Evolutionary conservation across 2,888 invertebrate genomes (phyloP).

Genomic region (Tinea pellionella): DNA sequence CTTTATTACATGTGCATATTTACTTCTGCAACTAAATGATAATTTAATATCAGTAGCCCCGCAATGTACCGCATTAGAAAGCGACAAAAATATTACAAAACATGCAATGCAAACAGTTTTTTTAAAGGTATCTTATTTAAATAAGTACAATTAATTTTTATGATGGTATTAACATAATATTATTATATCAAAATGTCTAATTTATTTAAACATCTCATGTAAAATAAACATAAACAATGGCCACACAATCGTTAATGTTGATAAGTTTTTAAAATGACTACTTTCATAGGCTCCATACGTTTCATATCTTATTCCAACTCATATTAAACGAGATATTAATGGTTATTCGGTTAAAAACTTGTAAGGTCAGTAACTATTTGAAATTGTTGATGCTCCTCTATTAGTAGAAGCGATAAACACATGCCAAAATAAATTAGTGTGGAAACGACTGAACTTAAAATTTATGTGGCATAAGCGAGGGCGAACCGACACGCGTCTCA

Average conservation of each 20-base stretch:
- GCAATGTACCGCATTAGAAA: too few species aligned
- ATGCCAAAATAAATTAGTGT: conserved; percentile 38
- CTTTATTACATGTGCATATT: background rate
- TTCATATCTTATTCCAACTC: conserved; percentile 7
- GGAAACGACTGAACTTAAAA: conserved; percentile 35
- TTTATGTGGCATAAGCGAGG: conserved; percentile 25
- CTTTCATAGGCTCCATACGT: background rate
- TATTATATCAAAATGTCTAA: background rate
- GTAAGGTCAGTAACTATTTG: conserved; percentile 4
- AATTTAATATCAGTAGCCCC: too few species aligned
- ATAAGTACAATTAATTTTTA: background rate
- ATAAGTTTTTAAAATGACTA: conserved; percentile 2
- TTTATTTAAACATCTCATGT: background rate
- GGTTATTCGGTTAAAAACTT: conserved; percentile 8
- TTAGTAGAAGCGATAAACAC: conserved; percentile 23
- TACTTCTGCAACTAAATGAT: background rate
- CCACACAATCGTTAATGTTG: background rate
- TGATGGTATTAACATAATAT: background rate
- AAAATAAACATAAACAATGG: background rate
- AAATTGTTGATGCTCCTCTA: conserved; percentile 9
- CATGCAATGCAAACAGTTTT: too few species aligned
- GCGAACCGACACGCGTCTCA: conserved; percentile 42
- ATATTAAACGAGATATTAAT: conserved; percentile 13
- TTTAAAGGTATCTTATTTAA: too few species aligned
- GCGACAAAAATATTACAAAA: too few species aligned